Evolutionary conservation across 2,113 vertebrate species (phyloP), one percentile per base, ranked within the genome.

Genomic region (Melanotaenia duboulayi): DNA sequence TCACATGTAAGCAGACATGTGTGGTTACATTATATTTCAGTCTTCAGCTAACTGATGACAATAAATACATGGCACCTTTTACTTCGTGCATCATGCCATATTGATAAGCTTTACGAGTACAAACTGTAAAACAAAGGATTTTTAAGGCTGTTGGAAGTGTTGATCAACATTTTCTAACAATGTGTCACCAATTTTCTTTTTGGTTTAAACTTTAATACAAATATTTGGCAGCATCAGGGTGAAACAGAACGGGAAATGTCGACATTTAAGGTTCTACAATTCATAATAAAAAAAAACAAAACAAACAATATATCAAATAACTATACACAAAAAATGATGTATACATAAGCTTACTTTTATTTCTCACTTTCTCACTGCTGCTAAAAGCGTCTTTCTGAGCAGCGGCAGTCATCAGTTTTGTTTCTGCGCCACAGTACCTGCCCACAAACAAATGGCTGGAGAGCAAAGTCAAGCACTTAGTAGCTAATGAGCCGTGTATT

Each of bases 381-480:
- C 11, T 23, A n/a, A 32, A n/a, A n/a, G 37, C 56, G 24, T 44
- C 52, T 25, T 37, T 73, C 54, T 0, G 52, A 39, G 55, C 35
- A 0, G 11, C 46, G 0, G 63, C 46, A 44, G 55, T 66, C 63
- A 28, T 51, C 63, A 22, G 25, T 57, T 59, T 52, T 59, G 71
- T 28, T 65, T 65, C 49, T 12, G 46, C 48, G 25, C 25, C 39
- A 25, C 56, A 24, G 56, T 24, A 56, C 39, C 17, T 72, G 59
- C 50, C 23, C 25, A 22, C 7, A 49, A 54, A 42, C n/a, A 23
- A 62, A 55, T 54, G 2, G 37, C 56, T n/a, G 44, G 28, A 46
- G 56, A 75, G 32, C 55, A 35, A 14, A 7, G 57, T 28, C 58
- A 12, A 75, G 49, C 55, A 60, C 60, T 52, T 66, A 67, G 37